Percentiles rank a stretch among this genome's conserved stretches.
Evolutionary conservation across 2,888 invertebrate species (phyloP).

Genomic region (Auanema sp.): DNA sequence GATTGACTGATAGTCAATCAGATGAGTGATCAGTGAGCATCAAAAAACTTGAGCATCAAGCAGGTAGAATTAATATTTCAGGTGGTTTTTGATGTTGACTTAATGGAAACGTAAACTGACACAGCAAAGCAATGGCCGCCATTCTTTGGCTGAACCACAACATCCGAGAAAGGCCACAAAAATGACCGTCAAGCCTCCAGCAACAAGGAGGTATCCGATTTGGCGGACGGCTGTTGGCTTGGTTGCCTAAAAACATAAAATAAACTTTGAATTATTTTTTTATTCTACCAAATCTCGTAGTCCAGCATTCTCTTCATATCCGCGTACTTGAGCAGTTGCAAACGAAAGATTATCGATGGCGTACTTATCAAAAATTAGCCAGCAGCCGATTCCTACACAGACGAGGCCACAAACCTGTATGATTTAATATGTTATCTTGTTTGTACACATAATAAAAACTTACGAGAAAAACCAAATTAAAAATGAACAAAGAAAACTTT

Average conservation of each 20-base stretch:
- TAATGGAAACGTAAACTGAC: conserved; percentile 28
- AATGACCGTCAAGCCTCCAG: conserved; percentile 61
- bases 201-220: conserved; percentile 57
- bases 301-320: conserved; percentile 60
- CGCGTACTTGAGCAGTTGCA: conserved; percentile 56
- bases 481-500: conserved; percentile 63
- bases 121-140: conserved; percentile 62
- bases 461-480: conserved; percentile 63
- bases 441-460: conserved; percentile 29
- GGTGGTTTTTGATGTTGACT: too few species aligned
- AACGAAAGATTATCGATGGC: conserved; percentile 59
- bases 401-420: conserved; percentile 60
- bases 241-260: conserved; percentile 36
- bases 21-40: too few species aligned
- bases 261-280: neutral
- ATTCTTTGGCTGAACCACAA: conserved; percentile 63
- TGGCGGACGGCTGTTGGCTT: conserved; percentile 57
- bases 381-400: conserved; percentile 60
- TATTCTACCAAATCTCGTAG: conserved; percentile 52
- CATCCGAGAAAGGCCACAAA: conserved; percentile 62
- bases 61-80: too few species aligned
- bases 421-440: neutral
- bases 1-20: too few species aligned
- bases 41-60: too few species aligned
- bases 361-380: conserved; percentile 61